Evolutionary conservation across 1,140 invertebrate species (phyloP).

Genomic region (Sitophilus oryzae): DNA sequence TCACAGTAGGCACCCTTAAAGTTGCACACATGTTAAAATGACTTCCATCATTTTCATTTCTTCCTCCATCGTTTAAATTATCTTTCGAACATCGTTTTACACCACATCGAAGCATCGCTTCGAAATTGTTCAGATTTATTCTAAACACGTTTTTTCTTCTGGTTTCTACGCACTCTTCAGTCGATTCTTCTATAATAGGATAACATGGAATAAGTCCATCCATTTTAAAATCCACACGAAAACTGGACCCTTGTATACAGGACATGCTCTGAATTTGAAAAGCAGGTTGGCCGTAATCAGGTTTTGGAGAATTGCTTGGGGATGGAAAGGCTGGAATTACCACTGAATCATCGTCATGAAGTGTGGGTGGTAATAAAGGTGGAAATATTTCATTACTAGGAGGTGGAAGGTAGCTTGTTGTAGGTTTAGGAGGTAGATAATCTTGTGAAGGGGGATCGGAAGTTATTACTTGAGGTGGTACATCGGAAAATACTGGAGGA

Average conservation of each 20-base stretch:
- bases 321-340: conserved; percentile 19
- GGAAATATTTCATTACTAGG: conserved; percentile 2
- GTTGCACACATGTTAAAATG: conserved; percentile 54
- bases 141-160: conserved; percentile 13
- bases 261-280: conserved; percentile 36
- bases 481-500: conserved; percentile 24
- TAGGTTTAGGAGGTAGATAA: conserved; percentile 11
- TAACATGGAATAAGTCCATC: not conserved
- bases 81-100: conserved; percentile 36
- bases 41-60: not conserved
- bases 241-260: conserved; percentile 28
- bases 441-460: conserved; percentile 20
- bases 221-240: conserved; percentile 17
- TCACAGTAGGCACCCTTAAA: conserved; percentile 55
- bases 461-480: too few relatives aligned
- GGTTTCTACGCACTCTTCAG: conserved; percentile 18
- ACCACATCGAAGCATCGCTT: conserved; percentile 39
- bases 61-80: not conserved
- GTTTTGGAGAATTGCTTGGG: not conserved
- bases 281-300: conserved; percentile 13
- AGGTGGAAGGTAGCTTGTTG: conserved; percentile 7
- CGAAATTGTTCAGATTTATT: conserved; percentile 29
- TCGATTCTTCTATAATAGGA: conserved; percentile 26
- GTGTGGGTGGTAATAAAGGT: not conserved
- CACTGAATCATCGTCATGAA: conserved; percentile 26